Evolutionary conservation across 2,888 invertebrate species (phyloP).

Genomic region (Calephelis perditalis): DNA sequence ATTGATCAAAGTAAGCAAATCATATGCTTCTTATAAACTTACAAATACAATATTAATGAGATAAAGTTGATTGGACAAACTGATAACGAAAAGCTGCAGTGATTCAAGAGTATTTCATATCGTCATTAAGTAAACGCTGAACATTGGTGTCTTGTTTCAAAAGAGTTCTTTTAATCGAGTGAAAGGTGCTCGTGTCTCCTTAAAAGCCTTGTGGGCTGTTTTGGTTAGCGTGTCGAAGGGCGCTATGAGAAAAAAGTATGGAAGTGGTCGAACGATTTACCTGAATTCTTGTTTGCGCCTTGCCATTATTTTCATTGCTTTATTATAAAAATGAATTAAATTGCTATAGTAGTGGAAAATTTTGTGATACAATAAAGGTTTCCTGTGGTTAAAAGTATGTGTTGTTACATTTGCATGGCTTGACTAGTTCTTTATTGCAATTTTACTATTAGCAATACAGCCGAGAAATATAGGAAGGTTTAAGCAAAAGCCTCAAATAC

Average conservation of each 20-base stretch:
- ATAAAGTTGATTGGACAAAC: too few species aligned
- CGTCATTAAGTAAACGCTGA: conserved; percentile 47
- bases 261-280: conserved; percentile 16
- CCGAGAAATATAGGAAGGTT: too few species aligned
- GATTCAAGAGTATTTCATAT: conserved; percentile 6
- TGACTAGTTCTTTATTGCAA: too few species aligned
- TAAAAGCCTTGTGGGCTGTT: conserved; percentile 67
- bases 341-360: too few species aligned
- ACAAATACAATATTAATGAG: too few species aligned
- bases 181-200: conserved; percentile 67
- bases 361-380: too few species aligned
- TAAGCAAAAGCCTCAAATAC: too few species aligned
- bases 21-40: too few species aligned
- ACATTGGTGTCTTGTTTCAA: conserved; percentile 68
- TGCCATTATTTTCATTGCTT: conserved; percentile 7
- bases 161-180: conserved; percentile 54
- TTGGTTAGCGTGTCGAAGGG: conserved; percentile 56
- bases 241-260: conserved; percentile 42
- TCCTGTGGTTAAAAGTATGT: too few species aligned
- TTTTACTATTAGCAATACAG: too few species aligned
- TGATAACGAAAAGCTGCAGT: not conserved
- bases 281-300: conserved; percentile 15
- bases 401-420: too few species aligned
- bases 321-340: not conserved
- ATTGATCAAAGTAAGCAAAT: too few species aligned